Conservation (phyloP, 2,113 vertebrate species). For the Rissa tridactyla region DNA sequence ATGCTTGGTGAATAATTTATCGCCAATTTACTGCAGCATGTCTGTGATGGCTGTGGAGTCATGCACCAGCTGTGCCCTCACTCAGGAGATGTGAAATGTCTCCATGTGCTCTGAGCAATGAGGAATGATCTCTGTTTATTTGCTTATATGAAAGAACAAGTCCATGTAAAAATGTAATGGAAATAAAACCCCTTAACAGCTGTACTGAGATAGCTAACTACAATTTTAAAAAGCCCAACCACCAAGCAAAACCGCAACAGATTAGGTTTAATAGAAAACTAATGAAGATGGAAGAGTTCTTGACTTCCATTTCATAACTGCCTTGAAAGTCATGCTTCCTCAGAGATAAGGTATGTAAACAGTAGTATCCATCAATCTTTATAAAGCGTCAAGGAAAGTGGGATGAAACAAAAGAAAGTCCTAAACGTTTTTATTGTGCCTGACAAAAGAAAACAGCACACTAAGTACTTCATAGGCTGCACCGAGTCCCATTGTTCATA, state of each 20-base stretch:
- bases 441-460: background rate
- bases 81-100: background rate
- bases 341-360: background rate
- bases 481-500: background rate
- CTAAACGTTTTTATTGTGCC: background rate
- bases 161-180: background rate
- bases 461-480: background rate
- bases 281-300: conserved; percentile 10
- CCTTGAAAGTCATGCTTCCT: background rate
- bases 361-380: background rate
- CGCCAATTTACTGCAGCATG: background rate
- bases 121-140: background rate
- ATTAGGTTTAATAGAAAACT: background rate
- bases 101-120: background rate
- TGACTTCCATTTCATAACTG: background rate
- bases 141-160: background rate
- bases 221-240: background rate
- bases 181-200: background rate
- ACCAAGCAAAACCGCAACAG: background rate
- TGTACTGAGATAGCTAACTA: background rate
- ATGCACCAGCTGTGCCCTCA: background rate
- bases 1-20: conserved; percentile 18
- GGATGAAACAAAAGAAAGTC: background rate
- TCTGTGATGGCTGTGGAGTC: background rate
- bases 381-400: background rate